Percentiles rank a stretch among this genome's conserved stretches.
Evolutionary conservation across 2,888 invertebrate species (phyloP).

Genomic region (Patella ulyssiponensis): DNA sequence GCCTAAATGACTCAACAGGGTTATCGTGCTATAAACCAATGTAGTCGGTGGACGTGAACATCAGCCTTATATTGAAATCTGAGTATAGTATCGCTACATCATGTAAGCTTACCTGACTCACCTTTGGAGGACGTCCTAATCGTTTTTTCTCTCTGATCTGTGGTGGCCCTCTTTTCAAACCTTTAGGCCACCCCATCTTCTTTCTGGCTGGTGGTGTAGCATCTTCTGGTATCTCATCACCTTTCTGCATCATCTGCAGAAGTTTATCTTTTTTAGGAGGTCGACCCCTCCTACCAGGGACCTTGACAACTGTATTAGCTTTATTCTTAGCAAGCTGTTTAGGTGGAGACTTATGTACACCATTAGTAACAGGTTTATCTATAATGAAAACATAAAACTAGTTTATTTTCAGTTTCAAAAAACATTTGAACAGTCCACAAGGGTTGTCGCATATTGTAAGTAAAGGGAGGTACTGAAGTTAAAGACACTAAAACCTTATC

Average conservation of each 20-base stretch:
- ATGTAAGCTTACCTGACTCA: too few species aligned
- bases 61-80: too few species aligned
- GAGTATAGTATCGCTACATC: too few species aligned
- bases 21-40: too few species aligned
- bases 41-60: too few species aligned
- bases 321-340: not conserved
- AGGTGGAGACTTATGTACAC: not conserved
- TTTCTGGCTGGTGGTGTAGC: slow-evolving; percentile 6
- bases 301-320: not conserved
- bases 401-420: too few species aligned
- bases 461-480: too few species aligned
- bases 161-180: slow-evolving; percentile 35
- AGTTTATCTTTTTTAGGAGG: slow-evolving; percentile 30
- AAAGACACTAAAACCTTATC: too few species aligned
- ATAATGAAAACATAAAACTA: not conserved
- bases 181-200: slow-evolving; percentile 21
- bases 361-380: slow-evolving; percentile 1
- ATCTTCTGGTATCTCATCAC: not conserved
- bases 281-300: slow-evolving; percentile 29
- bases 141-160: slow-evolving; percentile 23
- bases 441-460: too few species aligned
- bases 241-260: not conserved
- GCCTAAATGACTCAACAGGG: too few species aligned
- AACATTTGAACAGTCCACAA: too few species aligned
- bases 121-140: slow-evolving; percentile 37